Evolutionary conservation across 2,113 vertebrate species (phyloP).

Genomic region (Crocuta crocuta): DNA sequence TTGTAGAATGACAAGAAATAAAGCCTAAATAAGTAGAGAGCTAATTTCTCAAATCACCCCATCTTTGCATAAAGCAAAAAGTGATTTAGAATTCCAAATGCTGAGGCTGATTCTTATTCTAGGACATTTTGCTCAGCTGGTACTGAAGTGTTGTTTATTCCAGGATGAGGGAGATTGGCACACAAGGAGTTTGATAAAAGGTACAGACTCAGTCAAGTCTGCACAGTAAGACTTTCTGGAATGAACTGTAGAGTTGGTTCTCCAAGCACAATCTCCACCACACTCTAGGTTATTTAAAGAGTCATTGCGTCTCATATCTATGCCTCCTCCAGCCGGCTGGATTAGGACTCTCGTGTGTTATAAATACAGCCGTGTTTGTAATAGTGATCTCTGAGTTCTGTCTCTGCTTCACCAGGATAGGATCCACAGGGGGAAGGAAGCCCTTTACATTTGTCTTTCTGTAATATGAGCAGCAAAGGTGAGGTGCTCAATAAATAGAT

Average conservation of each 20-base stretch:
- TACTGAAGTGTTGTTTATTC: neutral
- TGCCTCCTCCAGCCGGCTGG: neutral
- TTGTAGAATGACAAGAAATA: neutral
- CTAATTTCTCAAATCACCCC: neutral
- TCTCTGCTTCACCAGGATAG: neutral
- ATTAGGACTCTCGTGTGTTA: rapidly evolving
- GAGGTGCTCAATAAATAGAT: neutral
- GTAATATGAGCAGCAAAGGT: neutral
- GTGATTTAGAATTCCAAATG: neutral
- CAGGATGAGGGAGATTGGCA: neutral
- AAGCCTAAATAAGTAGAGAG: constrained; percentile 15
- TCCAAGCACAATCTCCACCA: neutral
- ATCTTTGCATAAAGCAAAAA: neutral
- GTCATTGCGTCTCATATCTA: too few relatives aligned
- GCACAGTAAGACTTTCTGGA: neutral
- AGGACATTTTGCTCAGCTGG: neutral
- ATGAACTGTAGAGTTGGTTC: neutral
- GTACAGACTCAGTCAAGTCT: neutral
- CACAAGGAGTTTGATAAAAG: neutral
- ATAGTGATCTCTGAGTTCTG: neutral
- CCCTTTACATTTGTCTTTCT: neutral
- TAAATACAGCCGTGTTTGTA: neutral
- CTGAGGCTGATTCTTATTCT: neutral
- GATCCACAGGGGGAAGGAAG: neutral
- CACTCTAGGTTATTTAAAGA: neutral